Conservation (phyloP, 2,113 vertebrate genomes). For the Alces alces region DNA sequence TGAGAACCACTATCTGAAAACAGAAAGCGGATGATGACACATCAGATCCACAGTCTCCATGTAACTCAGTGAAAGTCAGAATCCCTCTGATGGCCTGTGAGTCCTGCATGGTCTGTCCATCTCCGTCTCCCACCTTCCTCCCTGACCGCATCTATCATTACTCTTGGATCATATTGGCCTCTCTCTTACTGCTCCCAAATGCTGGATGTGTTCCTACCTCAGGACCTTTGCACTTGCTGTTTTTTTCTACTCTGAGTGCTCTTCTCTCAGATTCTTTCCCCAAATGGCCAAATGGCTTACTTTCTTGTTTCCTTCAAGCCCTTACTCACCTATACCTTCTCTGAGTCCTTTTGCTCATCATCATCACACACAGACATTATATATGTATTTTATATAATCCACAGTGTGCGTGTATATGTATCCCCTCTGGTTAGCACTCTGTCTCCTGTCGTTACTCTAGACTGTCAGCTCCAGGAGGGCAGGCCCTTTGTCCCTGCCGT, state of each 20-base stretch:
- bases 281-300: neutral
- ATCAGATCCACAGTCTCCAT: neutral
- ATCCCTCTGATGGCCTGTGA: neutral
- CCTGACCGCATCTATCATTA: neutral
- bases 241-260: neutral
- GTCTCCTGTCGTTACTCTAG: no score
- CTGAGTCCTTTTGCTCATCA: neutral
- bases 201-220: neutral
- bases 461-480: neutral
- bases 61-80: neutral
- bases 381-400: neutral
- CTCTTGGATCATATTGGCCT: neutral
- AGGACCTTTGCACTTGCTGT: neutral
- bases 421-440: neutral
- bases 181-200: neutral
- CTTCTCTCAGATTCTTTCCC: neutral
- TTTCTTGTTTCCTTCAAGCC: neutral
- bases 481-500: neutral
- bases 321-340: neutral
- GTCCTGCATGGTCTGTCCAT: neutral
- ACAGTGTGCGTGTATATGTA: accelerated
- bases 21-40: neutral
- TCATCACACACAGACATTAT: no score
- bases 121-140: neutral
- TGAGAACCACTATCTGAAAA: neutral